phyloP scores from a whole-genome alignment of 1,140 invertebrate genomes.

The Nephila pilipes region DNA sequence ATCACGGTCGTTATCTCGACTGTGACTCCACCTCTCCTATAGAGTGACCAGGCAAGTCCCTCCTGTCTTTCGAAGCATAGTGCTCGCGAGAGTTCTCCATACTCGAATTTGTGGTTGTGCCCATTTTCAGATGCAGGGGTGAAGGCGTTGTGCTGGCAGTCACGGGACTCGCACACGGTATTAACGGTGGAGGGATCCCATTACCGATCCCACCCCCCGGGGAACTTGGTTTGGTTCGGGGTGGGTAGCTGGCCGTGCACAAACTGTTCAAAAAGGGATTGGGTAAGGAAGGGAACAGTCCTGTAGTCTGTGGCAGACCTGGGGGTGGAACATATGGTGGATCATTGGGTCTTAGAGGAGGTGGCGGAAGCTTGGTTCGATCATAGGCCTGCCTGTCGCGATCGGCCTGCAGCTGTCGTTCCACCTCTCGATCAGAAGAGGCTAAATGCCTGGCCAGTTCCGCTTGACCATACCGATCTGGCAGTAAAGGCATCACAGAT shows the following conservation, averaged over 20 bases:
- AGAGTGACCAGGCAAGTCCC: neutral
- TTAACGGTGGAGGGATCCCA: constrained; percentile 60
- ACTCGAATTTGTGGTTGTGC: constrained; percentile 33
- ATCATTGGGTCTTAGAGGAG: constrained; percentile 59
- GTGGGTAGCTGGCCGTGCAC: constrained; percentile 3
- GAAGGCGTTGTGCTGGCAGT: constrained; percentile 55
- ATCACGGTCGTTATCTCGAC: constrained; percentile 64
- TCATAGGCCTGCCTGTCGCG: constrained; percentile 60
- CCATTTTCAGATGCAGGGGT: constrained; percentile 56
- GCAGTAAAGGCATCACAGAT: constrained; percentile 59
- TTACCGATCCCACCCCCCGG: constrained; percentile 59
- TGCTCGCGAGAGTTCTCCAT: constrained; percentile 19
- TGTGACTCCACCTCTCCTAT: constrained; percentile 49
- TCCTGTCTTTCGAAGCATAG: constrained; percentile 46
- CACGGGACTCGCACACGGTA: constrained; percentile 60
- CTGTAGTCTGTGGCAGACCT: neutral
- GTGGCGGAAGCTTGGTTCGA: constrained; percentile 59
- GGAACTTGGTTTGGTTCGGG: constrained; percentile 54
- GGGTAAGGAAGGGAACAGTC: constrained; percentile 45
- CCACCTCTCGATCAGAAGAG: constrained; percentile 45
- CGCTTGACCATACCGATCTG: constrained; percentile 28
- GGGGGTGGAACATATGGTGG: constrained; percentile 47
- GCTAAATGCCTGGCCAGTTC: constrained; percentile 60
- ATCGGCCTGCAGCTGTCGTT: constrained; percentile 65
- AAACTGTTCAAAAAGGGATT: constrained; percentile 63